Evolutionary conservation across 1,140 invertebrate species (phyloP).

Genomic region (Uloborus diversus): DNA sequence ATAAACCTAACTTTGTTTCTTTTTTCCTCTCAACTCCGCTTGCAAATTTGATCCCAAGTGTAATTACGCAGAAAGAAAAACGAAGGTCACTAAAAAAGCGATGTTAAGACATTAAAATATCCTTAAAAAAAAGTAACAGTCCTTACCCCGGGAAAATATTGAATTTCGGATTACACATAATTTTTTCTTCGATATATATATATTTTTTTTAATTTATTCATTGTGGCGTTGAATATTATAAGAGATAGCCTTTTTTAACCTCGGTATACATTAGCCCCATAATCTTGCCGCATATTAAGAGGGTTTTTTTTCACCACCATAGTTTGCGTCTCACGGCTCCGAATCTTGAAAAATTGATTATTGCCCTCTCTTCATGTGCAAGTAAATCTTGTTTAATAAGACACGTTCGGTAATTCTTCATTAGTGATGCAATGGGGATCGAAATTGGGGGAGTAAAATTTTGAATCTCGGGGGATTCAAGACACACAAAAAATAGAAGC

Average conservation of each 20-base stretch:
- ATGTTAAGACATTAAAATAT: slow-evolving; percentile 45
- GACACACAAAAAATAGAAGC: not conserved
- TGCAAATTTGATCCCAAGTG: too few relatives aligned
- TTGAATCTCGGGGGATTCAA: not conserved
- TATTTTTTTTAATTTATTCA: not conserved
- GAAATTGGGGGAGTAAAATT: not conserved
- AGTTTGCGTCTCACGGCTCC: not conserved
- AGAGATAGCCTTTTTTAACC: slow-evolving; percentile 29
- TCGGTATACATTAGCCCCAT: slow-evolving; percentile 22
- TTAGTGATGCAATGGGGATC: slow-evolving; percentile 5
- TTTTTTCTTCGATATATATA: not conserved
- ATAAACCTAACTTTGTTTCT: too few relatives aligned
- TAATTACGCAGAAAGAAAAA: too few relatives aligned
- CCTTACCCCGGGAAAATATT: slow-evolving; percentile 34
- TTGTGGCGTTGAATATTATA: slow-evolving; percentile 18
- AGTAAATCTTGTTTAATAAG: slow-evolving; percentile 53
- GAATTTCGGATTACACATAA: slow-evolving; percentile 49
- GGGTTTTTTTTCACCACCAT: slow-evolving; percentile 17
- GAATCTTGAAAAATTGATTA: slow-evolving; percentile 27
- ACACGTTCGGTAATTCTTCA: slow-evolving; percentile 37
- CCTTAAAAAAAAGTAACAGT: slow-evolving; percentile 6
- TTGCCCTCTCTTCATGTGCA: slow-evolving; percentile 10
- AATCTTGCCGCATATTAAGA: slow-evolving; percentile 27
- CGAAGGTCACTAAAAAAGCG: too few relatives aligned
- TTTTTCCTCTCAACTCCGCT: too few relatives aligned